A percentile compares a stretch with the other conserved stretches of the same genome.
Evolutionary conservation across 2,888 invertebrate genomes (phyloP).

Genomic region (Physocephala rufipes): DNA sequence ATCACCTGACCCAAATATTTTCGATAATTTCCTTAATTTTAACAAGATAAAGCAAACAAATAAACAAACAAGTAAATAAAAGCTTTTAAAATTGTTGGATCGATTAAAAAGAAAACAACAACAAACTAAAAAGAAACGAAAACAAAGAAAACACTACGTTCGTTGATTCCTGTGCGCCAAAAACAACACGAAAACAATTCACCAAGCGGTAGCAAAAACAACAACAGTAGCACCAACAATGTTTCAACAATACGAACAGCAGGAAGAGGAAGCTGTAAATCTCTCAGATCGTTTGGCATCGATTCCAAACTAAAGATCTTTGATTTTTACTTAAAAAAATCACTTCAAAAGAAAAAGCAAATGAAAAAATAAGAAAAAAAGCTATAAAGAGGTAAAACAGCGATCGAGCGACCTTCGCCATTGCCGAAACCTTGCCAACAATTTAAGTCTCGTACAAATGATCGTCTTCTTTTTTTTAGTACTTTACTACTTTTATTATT

Average conservation of each 20-base stretch:
- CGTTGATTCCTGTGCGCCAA: too few relatives aligned
- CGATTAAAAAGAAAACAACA: too few relatives aligned
- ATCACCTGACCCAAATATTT: too few relatives aligned
- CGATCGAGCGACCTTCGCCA: constrained; percentile 27
- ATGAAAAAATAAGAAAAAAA: neutral
- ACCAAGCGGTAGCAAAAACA: too few relatives aligned
- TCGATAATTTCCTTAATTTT: too few relatives aligned
- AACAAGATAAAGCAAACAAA: too few relatives aligned
- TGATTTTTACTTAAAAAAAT: neutral
- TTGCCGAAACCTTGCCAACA: constrained; percentile 23
- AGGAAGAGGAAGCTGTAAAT: constrained; percentile 33
- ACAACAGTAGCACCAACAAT: neutral
- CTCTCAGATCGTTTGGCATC: constrained; percentile 23
- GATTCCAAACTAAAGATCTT: neutral
- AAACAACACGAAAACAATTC: too few relatives aligned
- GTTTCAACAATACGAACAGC: neutral
- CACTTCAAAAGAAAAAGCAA: neutral
- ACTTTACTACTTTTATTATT: neutral
- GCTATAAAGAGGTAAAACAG: neutral
- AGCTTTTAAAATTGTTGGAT: too few relatives aligned
- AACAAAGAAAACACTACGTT: too few relatives aligned
- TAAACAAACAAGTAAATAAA: too few relatives aligned
- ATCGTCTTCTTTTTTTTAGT: neutral
- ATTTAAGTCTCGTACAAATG: neutral
- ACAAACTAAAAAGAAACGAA: too few relatives aligned